Conservation (phyloP, 2,113 vertebrate species). For the Triplophysa rosa region DNA sequence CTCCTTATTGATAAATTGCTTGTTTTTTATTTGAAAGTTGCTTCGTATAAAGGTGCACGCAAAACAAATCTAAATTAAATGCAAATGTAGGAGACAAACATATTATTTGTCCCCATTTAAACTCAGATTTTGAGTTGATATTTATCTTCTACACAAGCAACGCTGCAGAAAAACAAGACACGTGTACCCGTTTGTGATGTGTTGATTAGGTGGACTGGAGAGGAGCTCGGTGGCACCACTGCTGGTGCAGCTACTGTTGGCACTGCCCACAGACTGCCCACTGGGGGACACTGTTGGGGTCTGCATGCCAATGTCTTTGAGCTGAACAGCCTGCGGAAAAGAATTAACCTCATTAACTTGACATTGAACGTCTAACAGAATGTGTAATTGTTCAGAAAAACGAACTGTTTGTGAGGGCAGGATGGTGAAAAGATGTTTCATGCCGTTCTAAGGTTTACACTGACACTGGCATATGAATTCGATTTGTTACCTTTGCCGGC, state of each 20-base stretch:
- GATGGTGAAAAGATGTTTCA: background rate
- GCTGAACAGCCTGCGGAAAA: conserved; percentile 79
- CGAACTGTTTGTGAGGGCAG: background rate
- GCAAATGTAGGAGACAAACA: background rate
- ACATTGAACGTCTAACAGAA: background rate
- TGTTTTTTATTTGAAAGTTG: background rate
- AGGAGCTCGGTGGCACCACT: conserved; percentile 81
- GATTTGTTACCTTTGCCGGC: conserved; percentile 72
- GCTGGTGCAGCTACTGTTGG: conserved; percentile 71
- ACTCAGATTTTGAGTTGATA: too few species aligned
- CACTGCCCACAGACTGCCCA: conserved; percentile 86
- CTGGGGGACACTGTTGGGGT: conserved; percentile 85
- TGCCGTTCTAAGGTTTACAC: background rate
- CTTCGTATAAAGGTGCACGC: background rate
- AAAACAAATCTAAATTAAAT: background rate
- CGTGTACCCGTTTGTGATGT: conserved; percentile 83
- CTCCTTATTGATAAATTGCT: background rate
- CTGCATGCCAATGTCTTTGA: conserved; percentile 84
- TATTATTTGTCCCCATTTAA: background rate
- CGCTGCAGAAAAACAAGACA: background rate
- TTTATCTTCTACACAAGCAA: background rate
- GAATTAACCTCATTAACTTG: background rate
- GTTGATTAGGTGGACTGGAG: conserved; percentile 76
- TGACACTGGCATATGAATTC: background rate
- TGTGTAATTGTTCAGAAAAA: conserved; percentile 1